Evolutionary conservation across 2,797 vertebrate genomes (phyloP), one percentile per base, ranked within the genome.

Genomic region (Lepilemur septentrionalis): DNA sequence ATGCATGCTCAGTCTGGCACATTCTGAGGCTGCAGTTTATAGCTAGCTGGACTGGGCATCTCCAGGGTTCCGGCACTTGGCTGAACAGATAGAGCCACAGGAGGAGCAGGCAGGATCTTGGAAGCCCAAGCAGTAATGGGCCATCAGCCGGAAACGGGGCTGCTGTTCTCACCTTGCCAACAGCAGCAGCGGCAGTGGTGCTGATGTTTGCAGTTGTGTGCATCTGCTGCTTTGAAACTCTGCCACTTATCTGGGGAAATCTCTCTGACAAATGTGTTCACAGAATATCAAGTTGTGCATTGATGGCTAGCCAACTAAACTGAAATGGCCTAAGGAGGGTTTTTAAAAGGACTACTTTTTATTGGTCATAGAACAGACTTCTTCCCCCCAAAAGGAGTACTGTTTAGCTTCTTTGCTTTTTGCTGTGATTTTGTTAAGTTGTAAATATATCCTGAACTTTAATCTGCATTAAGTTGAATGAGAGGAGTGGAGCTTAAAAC

Each of bases 181-280:
- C 75, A 41, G 28, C 79, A 30, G 52, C 52, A 20, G 18, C 4
- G 79, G 81, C 57, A 41, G 14, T 1, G 43, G 59, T 73, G 67
- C 91, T 97, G 80, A 89, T 38, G 96, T 90, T 50, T 95, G 82
- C 83, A 90, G 69, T 92, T 70, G 30, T 0, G 5, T 43, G 35
- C 63, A 38, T 76, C 97, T 92, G 96, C 15, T 50, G n/a, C 78
- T 94, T 89, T 96, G 97, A 75, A 97, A 63, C 70, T 75, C 93
- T 72, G 94, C 96, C 52, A 70, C 65, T 89, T 93, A 95, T 79
- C 95, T 89, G 87, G 94, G 94, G 81, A 97, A 95, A 97, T 96
- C 85, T 95, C 86, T 59, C 3, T 90, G 89, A 78, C 93, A 93
- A 90, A 73, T 95, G 94, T 70, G 89, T 97, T 87, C 73, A 43